A percentile compares a stretch with the other conserved stretches of the same genome.
phyloP scores from a whole-genome alignment of 2,888 invertebrate genomes.

The Eupithecia exiguata region DNA sequence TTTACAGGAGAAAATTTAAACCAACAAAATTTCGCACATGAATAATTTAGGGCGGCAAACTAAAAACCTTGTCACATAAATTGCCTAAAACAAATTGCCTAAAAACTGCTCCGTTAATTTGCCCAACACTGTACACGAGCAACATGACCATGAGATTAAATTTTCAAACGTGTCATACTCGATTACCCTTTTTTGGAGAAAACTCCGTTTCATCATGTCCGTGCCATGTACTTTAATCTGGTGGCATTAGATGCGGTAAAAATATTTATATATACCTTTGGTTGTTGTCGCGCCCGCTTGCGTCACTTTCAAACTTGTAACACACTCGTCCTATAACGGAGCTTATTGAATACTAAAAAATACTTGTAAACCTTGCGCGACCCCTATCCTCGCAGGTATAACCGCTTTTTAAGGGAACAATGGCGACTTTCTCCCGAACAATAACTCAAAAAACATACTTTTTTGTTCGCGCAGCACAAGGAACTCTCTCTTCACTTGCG shows the following conservation, averaged over 20 bases:
- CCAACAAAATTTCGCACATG: conserved; percentile 33
- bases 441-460: conserved; percentile 69
- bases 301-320: conserved; percentile 38
- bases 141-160: conserved; percentile 75
- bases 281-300: conserved; percentile 29
- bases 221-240: conserved; percentile 63
- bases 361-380: conserved; percentile 60
- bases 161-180: conserved; percentile 71
- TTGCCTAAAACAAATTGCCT: conserved; percentile 61
- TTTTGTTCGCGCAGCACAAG: conserved; percentile 67
- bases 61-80: conserved; percentile 54
- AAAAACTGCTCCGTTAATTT: conserved; percentile 70
- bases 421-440: conserved; percentile 75
- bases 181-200: conserved; percentile 71
- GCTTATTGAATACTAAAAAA: conserved; percentile 75
- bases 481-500: conserved; percentile 73
- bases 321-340: conserved; percentile 67
- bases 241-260: conserved; percentile 54
- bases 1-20: conserved; percentile 8
- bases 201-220: conserved; percentile 65
- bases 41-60: conserved; percentile 47
- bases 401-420: conserved; percentile 68
- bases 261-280: conserved; percentile 52
- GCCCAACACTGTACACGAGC: conserved; percentile 57
- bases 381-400: conserved; percentile 68